phyloP scores from a whole-genome alignment of 2,797 vertebrate genomes.

The Melanotaenia parkinsoni region DNA sequence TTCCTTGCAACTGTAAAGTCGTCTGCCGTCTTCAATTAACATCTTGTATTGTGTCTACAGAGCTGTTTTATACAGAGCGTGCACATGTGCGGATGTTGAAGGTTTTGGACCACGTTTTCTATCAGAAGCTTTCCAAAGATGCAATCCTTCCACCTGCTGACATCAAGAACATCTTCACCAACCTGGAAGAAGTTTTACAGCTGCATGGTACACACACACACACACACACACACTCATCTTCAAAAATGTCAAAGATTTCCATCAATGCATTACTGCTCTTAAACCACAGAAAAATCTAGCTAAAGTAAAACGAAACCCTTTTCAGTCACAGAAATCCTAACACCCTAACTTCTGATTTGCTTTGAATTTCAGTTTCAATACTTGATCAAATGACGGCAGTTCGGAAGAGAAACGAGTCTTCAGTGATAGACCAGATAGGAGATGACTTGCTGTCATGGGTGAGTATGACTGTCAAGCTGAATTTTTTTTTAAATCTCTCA shows the following conservation, averaged over 20 bases:
- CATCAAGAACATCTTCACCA: slow-evolving; percentile 92
- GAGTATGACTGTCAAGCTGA: slow-evolving; percentile 70
- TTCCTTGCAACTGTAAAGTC: neutral
- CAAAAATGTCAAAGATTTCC: neutral
- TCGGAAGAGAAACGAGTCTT: slow-evolving; percentile 91
- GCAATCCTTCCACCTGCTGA: slow-evolving; percentile 88
- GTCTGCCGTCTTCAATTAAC: slow-evolving; percentile 8
- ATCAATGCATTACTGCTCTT: neutral
- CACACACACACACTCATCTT: neutral
- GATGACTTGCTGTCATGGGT: slow-evolving; percentile 95
- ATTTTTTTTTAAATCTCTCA: slow-evolving; percentile 54
- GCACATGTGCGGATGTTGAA: slow-evolving; percentile 92
- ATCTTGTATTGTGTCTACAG: slow-evolving; percentile 68
- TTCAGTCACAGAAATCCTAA: neutral
- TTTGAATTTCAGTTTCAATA: slow-evolving; percentile 85
- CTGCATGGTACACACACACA: slow-evolving; percentile 84
- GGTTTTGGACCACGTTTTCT: slow-evolving; percentile 92
- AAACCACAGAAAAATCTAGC: neutral
- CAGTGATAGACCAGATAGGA: slow-evolving; percentile 93
- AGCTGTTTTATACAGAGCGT: slow-evolving; percentile 92
- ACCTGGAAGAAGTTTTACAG: slow-evolving; percentile 92
- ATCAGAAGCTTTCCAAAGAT: slow-evolving; percentile 90
- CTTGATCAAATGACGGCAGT: slow-evolving; percentile 91
- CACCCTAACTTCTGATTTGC: slow-evolving; percentile 21
- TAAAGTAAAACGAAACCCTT: slow-evolving; percentile 3